Percentiles rank a stretch among this genome's conserved stretches.
Conservation (phyloP, 2,113 vertebrate species). For the Bufo gargarizans region DNA sequence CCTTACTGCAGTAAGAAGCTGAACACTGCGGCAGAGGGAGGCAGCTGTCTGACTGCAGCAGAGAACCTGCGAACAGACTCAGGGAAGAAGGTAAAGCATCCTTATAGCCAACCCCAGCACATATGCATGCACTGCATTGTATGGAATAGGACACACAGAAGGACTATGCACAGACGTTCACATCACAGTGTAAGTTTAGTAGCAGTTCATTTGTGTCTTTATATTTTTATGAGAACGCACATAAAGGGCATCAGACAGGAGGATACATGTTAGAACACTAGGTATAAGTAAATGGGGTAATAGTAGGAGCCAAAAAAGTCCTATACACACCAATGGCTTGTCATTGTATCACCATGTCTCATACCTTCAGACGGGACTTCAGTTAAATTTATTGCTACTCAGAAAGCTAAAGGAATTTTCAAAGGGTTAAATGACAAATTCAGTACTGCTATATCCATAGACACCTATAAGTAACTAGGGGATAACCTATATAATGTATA, state of each 20-base stretch:
- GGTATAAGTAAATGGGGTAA: no score
- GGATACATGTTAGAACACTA: not conserved
- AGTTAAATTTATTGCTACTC: not conserved
- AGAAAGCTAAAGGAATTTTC: not conserved
- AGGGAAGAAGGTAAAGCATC: slow-evolving; percentile 51
- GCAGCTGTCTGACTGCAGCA: slow-evolving; percentile 24
- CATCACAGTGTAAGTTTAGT: not conserved
- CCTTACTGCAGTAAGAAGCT: slow-evolving; percentile 17
- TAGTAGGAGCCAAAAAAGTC: not conserved
- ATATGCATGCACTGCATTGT: not conserved
- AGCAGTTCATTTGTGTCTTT: not conserved
- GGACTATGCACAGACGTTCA: not conserved
- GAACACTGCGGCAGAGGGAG: slow-evolving; percentile 51
- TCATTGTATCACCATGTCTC: not conserved
- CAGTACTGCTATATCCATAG: not conserved
- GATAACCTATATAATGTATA: not conserved
- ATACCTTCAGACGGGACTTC: not conserved
- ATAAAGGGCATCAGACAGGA: not conserved
- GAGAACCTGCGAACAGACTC: slow-evolving; percentile 21
- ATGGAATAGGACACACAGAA: not conserved
- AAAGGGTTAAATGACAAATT: not conserved
- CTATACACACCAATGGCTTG: not conserved
- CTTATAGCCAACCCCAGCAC: not conserved
- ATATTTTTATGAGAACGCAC: not conserved
- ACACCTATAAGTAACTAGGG: not conserved